phyloP scores from a whole-genome alignment of 1,140 invertebrate genomes.

The Drosophila ohnishii region DNA sequence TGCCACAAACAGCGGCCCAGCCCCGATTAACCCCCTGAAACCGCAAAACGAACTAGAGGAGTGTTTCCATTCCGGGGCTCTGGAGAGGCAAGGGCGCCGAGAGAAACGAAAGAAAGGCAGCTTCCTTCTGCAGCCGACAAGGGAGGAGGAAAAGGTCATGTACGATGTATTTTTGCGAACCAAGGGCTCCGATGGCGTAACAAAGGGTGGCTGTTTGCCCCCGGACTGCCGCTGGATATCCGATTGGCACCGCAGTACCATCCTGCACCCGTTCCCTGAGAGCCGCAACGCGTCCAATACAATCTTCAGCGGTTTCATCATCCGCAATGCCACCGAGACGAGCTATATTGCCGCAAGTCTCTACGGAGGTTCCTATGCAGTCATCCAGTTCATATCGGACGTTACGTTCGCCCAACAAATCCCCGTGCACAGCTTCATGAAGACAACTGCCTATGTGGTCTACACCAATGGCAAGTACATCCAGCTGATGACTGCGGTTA shows the following conservation, averaged over 20 bases:
- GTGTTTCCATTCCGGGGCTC: slow-evolving; percentile 82
- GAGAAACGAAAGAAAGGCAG: slow-evolving; percentile 83
- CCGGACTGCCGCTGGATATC: slow-evolving; percentile 88
- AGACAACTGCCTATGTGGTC: slow-evolving; percentile 88
- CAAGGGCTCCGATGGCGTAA: slow-evolving; percentile 83
- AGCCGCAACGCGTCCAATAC: slow-evolving; percentile 89
- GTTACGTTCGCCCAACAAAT: slow-evolving; percentile 88
- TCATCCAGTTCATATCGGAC: slow-evolving; percentile 87
- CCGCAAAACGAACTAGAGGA: slow-evolving; percentile 86
- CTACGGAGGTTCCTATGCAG: slow-evolving; percentile 85
- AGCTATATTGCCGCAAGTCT: slow-evolving; percentile 86
- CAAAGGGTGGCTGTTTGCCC: slow-evolving; percentile 83
- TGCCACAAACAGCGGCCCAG: slow-evolving; percentile 85
- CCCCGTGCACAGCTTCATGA: slow-evolving; percentile 87
- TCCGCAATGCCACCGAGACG: slow-evolving; percentile 90
- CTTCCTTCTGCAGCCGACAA: slow-evolving; percentile 85
- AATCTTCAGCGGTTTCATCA: slow-evolving; percentile 92
- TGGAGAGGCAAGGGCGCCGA: slow-evolving; percentile 83
- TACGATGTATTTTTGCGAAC: slow-evolving; percentile 87
- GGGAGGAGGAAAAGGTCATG: slow-evolving; percentile 87
- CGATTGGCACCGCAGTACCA: slow-evolving; percentile 46
- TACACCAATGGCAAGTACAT: slow-evolving; percentile 87
- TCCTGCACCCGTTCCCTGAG: slow-evolving; percentile 64
- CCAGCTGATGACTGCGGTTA: slow-evolving; percentile 87
- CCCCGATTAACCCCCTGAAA: slow-evolving; percentile 87